These are phyloP conservation scores for Oxygymnocypris stewartii DNA, from an alignment of 2,113 vertebrate genomes.

Conservation along the genomic window DNA sequence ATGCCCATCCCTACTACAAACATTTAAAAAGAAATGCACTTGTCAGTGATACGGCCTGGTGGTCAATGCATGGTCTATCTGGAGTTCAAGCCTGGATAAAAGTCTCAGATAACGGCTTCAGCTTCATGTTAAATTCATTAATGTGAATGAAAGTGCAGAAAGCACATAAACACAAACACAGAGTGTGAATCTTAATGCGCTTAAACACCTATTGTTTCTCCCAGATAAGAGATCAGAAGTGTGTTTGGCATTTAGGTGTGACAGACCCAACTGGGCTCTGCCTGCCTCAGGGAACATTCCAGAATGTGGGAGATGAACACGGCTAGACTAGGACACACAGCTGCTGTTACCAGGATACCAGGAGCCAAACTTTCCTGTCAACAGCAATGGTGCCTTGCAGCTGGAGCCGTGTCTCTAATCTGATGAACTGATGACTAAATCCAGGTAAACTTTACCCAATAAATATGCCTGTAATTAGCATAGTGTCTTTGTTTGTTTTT, in stretches of 20 bases:
- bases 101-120: neutral
- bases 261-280: constrained; percentile 20
- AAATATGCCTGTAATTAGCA: neutral
- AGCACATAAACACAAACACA: neutral
- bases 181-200: neutral
- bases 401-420: neutral
- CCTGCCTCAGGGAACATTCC: constrained; percentile 38
- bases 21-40: constrained; percentile 3
- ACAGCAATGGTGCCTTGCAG: neutral
- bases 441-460: neutral
- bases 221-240: neutral
- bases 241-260: constrained; percentile 35
- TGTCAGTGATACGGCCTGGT: neutral
- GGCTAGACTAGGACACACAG: constrained; percentile 1
- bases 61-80: neutral
- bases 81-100: neutral
- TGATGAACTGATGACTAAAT: neutral
- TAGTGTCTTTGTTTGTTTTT: neutral
- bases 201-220: neutral
- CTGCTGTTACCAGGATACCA: constrained; percentile 50
- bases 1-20: too few relatives aligned
- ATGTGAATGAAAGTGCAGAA: neutral
- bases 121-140: neutral
- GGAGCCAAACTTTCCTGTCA: constrained; percentile 25
- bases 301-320: constrained; percentile 30